Conservation (phyloP, 2,113 vertebrate genomes). For the Ochotona princeps region DNA sequence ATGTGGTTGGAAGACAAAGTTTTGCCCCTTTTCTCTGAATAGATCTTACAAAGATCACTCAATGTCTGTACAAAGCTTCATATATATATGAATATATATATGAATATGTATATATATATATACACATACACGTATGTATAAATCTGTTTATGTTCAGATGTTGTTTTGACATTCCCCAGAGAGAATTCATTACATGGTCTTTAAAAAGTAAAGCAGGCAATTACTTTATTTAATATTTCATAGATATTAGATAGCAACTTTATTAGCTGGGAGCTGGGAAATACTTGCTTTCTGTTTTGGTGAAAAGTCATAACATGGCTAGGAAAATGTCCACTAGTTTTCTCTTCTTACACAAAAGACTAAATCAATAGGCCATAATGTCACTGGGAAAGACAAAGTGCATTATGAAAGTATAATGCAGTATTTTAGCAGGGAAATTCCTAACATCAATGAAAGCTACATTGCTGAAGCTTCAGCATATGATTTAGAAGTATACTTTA, state of each 20-base stretch:
- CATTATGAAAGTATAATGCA: neutral
- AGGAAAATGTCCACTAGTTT: neutral
- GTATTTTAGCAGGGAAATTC: neutral
- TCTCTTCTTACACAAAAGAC: neutral
- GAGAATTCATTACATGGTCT: neutral
- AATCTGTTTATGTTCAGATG: neutral
- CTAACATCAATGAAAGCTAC: slow-evolving; percentile 24
- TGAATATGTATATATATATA: neutral
- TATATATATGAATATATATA: neutral
- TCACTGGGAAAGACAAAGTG: neutral
- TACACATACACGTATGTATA: neutral
- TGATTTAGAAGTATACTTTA: slow-evolving; percentile 18
- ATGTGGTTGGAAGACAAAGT: neutral
- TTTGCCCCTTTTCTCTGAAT: neutral
- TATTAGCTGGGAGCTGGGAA: neutral
- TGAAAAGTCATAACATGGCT: neutral
- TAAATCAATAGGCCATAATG: neutral
- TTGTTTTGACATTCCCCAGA: neutral
- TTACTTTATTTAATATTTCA: neutral
- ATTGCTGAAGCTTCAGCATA: slow-evolving; percentile 19
- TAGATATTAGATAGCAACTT: neutral
- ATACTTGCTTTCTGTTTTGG: neutral
- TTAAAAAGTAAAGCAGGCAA: neutral
- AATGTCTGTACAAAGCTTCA: neutral
- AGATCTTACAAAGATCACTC: neutral